A percentile compares a stretch with the other conserved stretches of the same genome.
Conservation (phyloP, 2,888 invertebrate genomes). For the Panzeria rudis region DNA sequence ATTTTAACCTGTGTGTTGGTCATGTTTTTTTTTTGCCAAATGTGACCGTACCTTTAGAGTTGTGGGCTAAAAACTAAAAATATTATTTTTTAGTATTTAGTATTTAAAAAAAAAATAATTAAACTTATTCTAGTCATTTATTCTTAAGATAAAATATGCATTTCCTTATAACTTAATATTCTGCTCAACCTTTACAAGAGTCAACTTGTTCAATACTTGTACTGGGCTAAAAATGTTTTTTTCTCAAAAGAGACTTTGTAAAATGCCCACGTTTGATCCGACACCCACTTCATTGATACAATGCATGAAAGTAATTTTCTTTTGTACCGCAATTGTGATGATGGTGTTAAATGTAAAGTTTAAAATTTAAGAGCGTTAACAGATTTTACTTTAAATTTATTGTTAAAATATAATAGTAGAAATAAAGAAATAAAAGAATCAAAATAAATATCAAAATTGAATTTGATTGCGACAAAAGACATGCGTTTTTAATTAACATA, state of each 20-base stretch:
- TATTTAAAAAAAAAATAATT: no score
- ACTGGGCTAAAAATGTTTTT: not conserved
- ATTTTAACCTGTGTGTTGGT: no score
- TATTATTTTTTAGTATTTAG: no score
- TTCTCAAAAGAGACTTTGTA: not conserved
- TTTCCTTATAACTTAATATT: no score
- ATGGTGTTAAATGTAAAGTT: slow-evolving; percentile 40
- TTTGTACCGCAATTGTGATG: slow-evolving; percentile 50
- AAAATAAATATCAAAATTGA: not conserved
- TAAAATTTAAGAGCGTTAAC: not conserved
- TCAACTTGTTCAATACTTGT: not conserved
- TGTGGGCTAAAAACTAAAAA: no score
- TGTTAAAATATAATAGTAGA: not conserved
- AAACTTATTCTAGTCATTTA: no score
- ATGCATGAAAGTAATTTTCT: not conserved
- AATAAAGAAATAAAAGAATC: not conserved
- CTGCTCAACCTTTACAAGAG: no score
- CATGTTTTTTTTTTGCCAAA: no score
- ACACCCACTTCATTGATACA: not conserved
- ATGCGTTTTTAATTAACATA: slow-evolving; percentile 59
- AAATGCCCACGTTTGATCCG: not conserved
- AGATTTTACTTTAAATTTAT: not conserved
- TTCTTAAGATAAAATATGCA: no score
- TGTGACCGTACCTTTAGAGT: no score
- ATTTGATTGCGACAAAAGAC: slow-evolving; percentile 36